Base-by-base conservation (phyloP, 2,888 invertebrate species). In the Melanchra persicariae region DNA sequence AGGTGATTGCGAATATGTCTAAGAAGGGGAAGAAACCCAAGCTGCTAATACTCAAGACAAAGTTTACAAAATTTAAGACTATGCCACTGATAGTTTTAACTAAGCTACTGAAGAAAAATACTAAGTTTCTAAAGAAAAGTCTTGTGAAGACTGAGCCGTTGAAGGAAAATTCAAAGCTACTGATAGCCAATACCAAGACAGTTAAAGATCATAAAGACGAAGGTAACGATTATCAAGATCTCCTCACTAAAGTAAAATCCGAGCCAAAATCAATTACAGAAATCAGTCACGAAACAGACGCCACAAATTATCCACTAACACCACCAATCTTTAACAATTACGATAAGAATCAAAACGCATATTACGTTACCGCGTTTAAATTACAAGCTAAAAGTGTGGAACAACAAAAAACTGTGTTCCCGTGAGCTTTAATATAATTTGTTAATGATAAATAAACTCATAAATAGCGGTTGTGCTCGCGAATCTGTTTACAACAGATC, bases 391-490 rank as follows among this genome's bases (percentile, higher is more conserved):
- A 90, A 90, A 91, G 87, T 90, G 89, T 89, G 83, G 82, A 85
- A 82, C 87, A 85, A 91, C 90, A 93, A 94, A 94, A 95, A 94
- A 93, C 87, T 89, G 92, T 92, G 89, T 91, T 88, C 89, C 88
- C 88, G 88, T 88, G 90, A 91, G 93, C 92, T 95, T 95, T 94
- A 94, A 96, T 96, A 96, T 96, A 96, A 96, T 96, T 96, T 94
- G 96, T 94, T 96, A 96, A 96, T 96, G 96, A 96, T 96, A 96
- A 96, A 96, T 96, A 96, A 96, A 96, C 96, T 93, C 96, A 96
- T 96, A 96, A 96, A 96, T 96, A 90, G 87, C 87, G 79, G 87
- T 88, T 90, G 94, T 91, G 93, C 91, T 90, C 93, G 94, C 87
- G 95, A 95, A 95, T 96, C 95, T 95, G 96, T 95, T 95, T 95